phyloP scores from a whole-genome alignment of 2,797 vertebrate species.

The Arctocebus calabarensis region DNA sequence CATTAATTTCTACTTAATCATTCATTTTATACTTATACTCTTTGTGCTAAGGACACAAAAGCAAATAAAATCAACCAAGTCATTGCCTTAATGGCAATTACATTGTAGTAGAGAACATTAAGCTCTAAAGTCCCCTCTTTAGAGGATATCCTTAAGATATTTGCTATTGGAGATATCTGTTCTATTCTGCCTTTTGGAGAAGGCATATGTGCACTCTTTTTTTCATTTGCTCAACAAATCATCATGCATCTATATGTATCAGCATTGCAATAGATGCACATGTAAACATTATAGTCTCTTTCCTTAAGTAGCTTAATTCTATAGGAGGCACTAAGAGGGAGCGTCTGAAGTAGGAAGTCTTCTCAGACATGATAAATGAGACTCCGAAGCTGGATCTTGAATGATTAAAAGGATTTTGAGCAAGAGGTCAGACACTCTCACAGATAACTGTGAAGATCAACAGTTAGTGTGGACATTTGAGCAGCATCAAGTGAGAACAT shows the following conservation, averaged over 20 bases:
- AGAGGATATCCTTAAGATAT: conserved; percentile 14
- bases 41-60: not conserved
- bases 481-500: not conserved
- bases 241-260: not conserved
- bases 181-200: conserved; percentile 17
- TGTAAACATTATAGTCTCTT: conserved; percentile 34
- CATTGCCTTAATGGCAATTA: conserved; percentile 26
- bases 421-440: not conserved
- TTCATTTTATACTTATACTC: conserved; percentile 36
- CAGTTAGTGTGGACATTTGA: not conserved
- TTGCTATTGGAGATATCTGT: not conserved
- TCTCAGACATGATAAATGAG: not conserved
- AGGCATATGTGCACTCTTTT: not conserved
- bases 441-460: not conserved
- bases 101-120: not conserved
- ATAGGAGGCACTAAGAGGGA: not conserved
- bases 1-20: not conserved
- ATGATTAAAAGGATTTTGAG: not conserved
- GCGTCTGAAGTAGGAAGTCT: not conserved
- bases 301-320: not conserved
- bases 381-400: not conserved
- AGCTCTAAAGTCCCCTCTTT: not conserved
- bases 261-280: not conserved
- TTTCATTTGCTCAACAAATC: not conserved
- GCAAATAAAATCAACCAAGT: conserved; percentile 22